These are phyloP conservation scores for Aphelinus certus DNA, from an alignment of 1,140 invertebrate species.

Conservation along the genomic window DNA sequence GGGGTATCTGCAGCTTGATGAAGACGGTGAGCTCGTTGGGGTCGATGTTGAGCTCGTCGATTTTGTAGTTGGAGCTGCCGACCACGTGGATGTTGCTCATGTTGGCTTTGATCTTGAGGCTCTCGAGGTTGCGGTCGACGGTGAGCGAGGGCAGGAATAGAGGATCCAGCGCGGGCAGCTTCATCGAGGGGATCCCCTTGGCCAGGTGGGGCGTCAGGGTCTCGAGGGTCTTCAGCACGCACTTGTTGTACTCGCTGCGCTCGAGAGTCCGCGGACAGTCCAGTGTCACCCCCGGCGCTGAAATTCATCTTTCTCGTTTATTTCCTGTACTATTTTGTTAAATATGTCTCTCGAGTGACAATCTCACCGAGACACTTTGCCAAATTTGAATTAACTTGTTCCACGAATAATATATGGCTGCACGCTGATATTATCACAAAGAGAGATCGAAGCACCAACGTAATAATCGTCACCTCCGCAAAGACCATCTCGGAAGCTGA, in stretches of 20 bases:
- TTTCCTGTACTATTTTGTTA: no score
- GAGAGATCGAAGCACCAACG: no score
- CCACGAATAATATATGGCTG: no score
- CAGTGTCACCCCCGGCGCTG: conserved; percentile 56
- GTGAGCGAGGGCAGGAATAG: conserved; percentile 71
- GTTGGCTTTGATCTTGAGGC: conserved; percentile 73
- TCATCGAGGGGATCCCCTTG: conserved; percentile 72
- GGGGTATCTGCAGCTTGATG: conserved; percentile 69
- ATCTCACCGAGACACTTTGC: no score
- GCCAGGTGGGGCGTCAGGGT: conserved; percentile 68
- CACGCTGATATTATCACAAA: no score
- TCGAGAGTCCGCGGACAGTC: conserved; percentile 48
- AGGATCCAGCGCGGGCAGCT: conserved; percentile 73
- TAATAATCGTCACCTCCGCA: no score
- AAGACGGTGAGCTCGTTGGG: conserved; percentile 70
- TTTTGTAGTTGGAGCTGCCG: conserved; percentile 70
- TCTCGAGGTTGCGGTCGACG: conserved; percentile 73
- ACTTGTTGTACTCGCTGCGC: conserved; percentile 66
- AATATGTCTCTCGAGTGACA: no score
- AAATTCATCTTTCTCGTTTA: conserved; percentile 15
- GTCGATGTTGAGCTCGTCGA: conserved; percentile 73
- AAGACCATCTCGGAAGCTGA: no score
- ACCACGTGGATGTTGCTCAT: conserved; percentile 72
- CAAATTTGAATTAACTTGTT: no score
- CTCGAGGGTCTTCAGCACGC: conserved; percentile 69